Evolutionary conservation across 2,797 vertebrate genomes (phyloP).

Genomic region (Amniataba percoides): DNA sequence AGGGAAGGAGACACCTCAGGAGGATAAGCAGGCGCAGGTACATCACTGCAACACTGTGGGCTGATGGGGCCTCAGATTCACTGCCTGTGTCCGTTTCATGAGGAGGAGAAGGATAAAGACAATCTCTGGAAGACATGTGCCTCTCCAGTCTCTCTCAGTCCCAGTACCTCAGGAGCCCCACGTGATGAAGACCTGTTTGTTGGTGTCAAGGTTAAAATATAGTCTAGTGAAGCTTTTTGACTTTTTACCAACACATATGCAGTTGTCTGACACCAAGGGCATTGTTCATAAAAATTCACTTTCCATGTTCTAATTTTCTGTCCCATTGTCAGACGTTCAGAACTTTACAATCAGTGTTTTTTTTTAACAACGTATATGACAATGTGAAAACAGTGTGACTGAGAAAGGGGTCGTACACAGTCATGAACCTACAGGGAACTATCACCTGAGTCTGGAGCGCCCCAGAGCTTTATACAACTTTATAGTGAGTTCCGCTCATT

Average conservation of each 20-base stretch:
- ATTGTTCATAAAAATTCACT: background rate
- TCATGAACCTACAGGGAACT: too few relatives aligned
- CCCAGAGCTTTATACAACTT: too few relatives aligned
- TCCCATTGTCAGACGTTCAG: background rate
- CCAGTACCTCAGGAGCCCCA: too few relatives aligned
- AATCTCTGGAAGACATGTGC: background rate
- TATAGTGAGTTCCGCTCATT: too few relatives aligned
- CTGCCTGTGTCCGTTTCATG: constrained; percentile 5
- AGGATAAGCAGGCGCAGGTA: constrained; percentile 59
- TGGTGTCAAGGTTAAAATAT: too few relatives aligned
- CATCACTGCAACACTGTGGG: constrained; percentile 42
- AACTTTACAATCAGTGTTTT: too few relatives aligned
- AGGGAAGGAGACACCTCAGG: constrained; percentile 68
- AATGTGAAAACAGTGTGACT: background rate
- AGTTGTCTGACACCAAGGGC: background rate
- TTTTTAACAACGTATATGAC: constrained; percentile 1
- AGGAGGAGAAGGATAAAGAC: background rate
- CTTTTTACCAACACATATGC: background rate
- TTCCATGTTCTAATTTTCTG: background rate
- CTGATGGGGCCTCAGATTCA: constrained; percentile 17
- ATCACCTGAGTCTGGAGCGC: too few relatives aligned
- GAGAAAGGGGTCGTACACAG: background rate
- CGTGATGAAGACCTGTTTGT: background rate
- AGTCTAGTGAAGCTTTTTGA: background rate
- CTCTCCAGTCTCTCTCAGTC: background rate